Conservation (phyloP, 1,140 invertebrate genomes). For the Philaenus spumarius region DNA sequence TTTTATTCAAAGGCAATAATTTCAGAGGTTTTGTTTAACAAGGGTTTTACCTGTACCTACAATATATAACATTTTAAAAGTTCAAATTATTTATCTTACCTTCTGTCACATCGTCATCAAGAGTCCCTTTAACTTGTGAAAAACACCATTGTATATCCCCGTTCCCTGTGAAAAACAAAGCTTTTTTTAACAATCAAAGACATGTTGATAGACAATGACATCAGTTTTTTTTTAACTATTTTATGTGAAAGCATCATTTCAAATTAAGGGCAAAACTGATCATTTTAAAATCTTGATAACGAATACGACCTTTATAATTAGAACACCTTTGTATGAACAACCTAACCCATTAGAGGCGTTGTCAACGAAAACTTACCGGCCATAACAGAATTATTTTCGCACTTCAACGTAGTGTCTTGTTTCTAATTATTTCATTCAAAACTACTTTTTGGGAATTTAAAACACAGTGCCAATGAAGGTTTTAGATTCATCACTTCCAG, state of each 20-base stretch:
- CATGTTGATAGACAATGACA: too few relatives aligned
- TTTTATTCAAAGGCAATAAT: too few relatives aligned
- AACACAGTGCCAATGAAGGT: conserved; percentile 6
- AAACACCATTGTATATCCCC: conserved; percentile 99
- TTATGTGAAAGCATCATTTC: too few relatives aligned
- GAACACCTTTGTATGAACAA: not conserved
- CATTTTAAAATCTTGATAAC: not conserved
- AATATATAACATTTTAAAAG: too few relatives aligned
- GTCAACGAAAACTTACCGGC: conserved; percentile 35
- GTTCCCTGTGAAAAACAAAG: conserved; percentile 61
- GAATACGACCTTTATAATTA: too few relatives aligned
- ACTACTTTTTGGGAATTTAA: not conserved
- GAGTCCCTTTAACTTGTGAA: conserved; percentile 98
- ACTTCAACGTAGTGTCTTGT: not conserved
- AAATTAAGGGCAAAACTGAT: not conserved
- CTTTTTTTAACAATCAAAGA: not conserved
- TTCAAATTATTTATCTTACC: conserved; percentile 45
- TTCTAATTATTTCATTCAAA: not conserved
- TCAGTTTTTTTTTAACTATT: too few relatives aligned
- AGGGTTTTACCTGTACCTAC: too few relatives aligned
- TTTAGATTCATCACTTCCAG: conserved; percentile 14
- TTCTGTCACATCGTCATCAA: conserved; percentile 98
- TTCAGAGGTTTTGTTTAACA: too few relatives aligned
- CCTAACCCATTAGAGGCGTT: conserved; percentile 6
- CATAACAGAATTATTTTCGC: conserved; percentile 31